Conservation (phyloP, 2,113 vertebrate genomes). For the Poeciliopsis occidentalis region DNA sequence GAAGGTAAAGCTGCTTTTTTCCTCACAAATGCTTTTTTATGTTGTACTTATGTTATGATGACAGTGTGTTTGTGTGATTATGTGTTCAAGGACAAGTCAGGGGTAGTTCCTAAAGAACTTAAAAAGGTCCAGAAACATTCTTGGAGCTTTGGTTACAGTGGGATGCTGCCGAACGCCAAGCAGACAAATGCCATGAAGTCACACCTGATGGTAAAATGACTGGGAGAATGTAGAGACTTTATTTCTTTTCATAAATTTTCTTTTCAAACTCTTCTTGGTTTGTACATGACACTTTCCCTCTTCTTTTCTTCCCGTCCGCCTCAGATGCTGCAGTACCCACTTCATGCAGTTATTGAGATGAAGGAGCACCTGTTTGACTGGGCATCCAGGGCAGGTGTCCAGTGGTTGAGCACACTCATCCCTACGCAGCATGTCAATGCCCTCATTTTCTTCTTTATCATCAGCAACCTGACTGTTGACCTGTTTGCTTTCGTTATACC, state of each 20-base stretch:
- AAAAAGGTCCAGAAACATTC: conserved; percentile 49
- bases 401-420: conserved; percentile 94
- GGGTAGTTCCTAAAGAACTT: conserved; percentile 40
- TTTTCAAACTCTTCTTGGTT: not conserved
- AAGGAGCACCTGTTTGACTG: conserved; percentile 94
- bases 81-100: conserved; percentile 43
- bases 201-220: conserved; percentile 58
- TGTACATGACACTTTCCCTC: not conserved
- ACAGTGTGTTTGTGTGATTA: conserved; percentile 11
- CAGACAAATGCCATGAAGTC: conserved; percentile 67
- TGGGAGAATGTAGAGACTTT: not conserved
- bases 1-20: conserved; percentile 32
- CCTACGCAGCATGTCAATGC: conserved; percentile 97
- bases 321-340: conserved; percentile 91
- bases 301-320: conserved; percentile 20
- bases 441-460: conserved; percentile 96
- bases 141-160: conserved; percentile 67
- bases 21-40: not conserved
- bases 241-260: not conserved
- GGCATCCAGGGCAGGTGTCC: conserved; percentile 93
- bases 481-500: conserved; percentile 94
- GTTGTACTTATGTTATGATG: not conserved
- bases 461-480: conserved; percentile 95
- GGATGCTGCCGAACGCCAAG: conserved; percentile 64
- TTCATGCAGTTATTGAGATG: conserved; percentile 87